Conservation (phyloP, 1,140 invertebrate genomes). For the Parapsyche elsis region DNA sequence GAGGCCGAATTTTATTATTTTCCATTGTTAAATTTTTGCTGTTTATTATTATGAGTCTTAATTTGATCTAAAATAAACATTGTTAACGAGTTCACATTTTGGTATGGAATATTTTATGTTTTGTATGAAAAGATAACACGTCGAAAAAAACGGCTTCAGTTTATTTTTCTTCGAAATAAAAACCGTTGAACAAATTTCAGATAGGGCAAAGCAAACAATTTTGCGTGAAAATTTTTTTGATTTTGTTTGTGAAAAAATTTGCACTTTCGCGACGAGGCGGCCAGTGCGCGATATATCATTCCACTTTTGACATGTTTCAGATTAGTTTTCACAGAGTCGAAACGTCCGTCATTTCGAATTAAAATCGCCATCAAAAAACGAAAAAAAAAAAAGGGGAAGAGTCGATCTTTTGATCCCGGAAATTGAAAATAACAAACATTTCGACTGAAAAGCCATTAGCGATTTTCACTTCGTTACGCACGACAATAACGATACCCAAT, state of each 20-base stretch:
- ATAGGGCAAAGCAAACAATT: neutral
- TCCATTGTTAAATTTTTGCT: too few relatives aligned
- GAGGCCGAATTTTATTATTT: too few relatives aligned
- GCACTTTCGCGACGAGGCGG: neutral
- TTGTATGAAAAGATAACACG: too few relatives aligned
- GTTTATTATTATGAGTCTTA: too few relatives aligned
- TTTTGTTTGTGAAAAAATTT: constrained; percentile 16
- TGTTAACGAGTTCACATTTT: too few relatives aligned
- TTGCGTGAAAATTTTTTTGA: neutral
- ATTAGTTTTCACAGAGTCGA: constrained; percentile 26
- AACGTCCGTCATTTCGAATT: constrained; percentile 2
- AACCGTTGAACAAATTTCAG: too few relatives aligned
- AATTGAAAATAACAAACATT: constrained; percentile 27
- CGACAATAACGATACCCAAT: neutral
- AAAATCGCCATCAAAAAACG: constrained; percentile 1
- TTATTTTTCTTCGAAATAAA: too few relatives aligned
- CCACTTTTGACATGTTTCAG: constrained; percentile 30
- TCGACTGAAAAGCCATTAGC: neutral
- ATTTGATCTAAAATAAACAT: too few relatives aligned
- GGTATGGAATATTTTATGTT: too few relatives aligned
- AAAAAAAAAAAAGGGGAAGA: neutral
- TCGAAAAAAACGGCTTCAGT: too few relatives aligned
- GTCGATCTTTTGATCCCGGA: neutral
- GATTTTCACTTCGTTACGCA: neutral
- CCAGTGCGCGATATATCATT: constrained; percentile 20